Evolutionary conservation across 2,113 vertebrate genomes (phyloP).

Genomic region (Callipepla californica): DNA sequence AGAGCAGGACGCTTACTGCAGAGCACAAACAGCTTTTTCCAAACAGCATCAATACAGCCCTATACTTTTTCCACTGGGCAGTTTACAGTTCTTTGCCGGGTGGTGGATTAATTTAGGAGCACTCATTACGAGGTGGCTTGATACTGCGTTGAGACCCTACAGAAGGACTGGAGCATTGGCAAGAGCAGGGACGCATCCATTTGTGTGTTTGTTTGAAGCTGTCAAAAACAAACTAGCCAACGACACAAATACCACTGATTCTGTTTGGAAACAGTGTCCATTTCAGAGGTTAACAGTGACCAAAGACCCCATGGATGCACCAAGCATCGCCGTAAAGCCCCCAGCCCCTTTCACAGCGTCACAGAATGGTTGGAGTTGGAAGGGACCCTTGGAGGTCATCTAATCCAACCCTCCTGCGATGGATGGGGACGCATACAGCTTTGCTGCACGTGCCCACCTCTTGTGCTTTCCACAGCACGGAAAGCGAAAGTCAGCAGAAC

Average conservation of each 20-base stretch:
- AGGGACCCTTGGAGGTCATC: too few relatives aligned
- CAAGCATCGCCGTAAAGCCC: too few relatives aligned
- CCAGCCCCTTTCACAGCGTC: too few relatives aligned
- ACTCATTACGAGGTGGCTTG: fast-evolving
- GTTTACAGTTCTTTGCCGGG: background rate
- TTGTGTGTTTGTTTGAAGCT: fast-evolving
- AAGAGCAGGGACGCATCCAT: fast-evolving
- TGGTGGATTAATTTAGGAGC: background rate
- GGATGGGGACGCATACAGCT: too few relatives aligned
- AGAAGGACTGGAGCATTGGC: background rate
- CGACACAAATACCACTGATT: background rate
- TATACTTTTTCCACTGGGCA: fast-evolving
- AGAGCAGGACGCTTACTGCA: background rate
- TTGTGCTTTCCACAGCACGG: background rate
- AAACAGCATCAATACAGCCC: fast-evolving
- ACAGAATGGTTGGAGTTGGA: too few relatives aligned
- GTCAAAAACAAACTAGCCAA: background rate
- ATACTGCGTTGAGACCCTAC: fast-evolving
- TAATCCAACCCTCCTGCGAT: too few relatives aligned
- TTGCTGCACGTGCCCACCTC: background rate
- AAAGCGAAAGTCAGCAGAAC: background rate
- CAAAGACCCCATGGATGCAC: background rate
- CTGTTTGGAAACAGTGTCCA: fast-evolving
- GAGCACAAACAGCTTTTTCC: background rate
- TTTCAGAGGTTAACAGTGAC: background rate